Conservation (phyloP, 2,797 vertebrate species). For the Crenuchus spilurus region DNA sequence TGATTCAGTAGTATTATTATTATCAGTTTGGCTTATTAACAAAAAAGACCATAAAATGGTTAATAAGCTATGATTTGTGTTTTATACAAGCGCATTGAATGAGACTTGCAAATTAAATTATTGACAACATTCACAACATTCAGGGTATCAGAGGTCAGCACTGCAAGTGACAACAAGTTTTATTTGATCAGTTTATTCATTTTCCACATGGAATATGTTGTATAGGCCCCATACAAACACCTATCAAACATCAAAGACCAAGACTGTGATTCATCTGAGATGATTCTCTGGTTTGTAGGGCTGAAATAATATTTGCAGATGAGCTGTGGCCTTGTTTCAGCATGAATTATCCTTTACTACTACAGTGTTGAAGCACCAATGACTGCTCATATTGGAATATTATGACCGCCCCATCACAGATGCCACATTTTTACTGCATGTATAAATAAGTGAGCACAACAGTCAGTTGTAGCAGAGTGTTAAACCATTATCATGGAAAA, state of each 20-base stretch:
- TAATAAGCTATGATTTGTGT: too few relatives aligned
- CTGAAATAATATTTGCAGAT: not conserved
- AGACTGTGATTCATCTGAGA: not conserved
- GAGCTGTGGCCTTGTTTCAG: conserved; percentile 12
- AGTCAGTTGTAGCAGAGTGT: too few relatives aligned
- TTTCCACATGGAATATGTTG: not conserved
- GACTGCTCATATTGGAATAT: not conserved
- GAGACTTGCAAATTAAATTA: conserved; percentile 11
- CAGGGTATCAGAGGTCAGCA: not conserved
- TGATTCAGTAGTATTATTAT: too few relatives aligned
- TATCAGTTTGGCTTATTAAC: too few relatives aligned
- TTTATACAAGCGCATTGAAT: conserved; percentile 18
- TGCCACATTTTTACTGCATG: too few relatives aligned
- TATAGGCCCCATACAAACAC: not conserved
- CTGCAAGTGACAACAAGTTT: not conserved
- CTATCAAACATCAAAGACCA: conserved; percentile 6
- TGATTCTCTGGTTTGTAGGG: conserved; percentile 13
- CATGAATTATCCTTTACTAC: not conserved
- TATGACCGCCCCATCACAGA: too few relatives aligned
- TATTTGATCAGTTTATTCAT: conserved; percentile 44
- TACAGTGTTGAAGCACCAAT: conserved; percentile 12
- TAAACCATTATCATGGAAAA: too few relatives aligned
- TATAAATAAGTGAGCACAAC: too few relatives aligned
- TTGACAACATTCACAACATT: not conserved
- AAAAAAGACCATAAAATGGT: too few relatives aligned